Percentiles rank a stretch among this genome's conserved stretches.
phyloP scores from a whole-genome alignment of 2,113 vertebrate species.

The Mesembrinibis cayennensis region DNA sequence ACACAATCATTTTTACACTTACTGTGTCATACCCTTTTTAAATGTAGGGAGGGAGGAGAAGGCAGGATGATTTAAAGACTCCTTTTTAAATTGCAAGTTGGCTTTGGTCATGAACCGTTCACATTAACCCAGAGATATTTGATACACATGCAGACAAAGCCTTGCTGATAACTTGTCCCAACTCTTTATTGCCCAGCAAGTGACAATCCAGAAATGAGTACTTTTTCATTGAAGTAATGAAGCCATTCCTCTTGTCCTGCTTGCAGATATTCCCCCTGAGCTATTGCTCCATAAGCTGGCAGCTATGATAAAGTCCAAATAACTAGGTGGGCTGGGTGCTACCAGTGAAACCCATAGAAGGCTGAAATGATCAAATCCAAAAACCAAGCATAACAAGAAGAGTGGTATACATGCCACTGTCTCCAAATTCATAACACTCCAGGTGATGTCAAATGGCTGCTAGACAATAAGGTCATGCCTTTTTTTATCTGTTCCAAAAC shows the following conservation, averaged over 20 bases:
- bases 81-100: not conserved
- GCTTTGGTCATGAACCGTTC: not conserved
- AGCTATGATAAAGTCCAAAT: not conserved
- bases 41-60: not conserved
- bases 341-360: not conserved
- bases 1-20: accelerated
- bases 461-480: not conserved
- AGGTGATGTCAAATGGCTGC: not conserved
- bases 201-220: not conserved
- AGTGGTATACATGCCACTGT: not conserved
- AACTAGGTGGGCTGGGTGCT: not conserved
- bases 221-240: not conserved
- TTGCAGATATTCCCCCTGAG: not conserved
- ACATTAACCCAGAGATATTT: not conserved
- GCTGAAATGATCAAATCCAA: not conserved
- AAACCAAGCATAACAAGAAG: not conserved
- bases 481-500: not conserved
- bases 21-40: not conserved
- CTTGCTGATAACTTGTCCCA: not conserved
- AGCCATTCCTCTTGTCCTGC: not conserved
- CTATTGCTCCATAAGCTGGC: not conserved
- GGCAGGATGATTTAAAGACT: not conserved
- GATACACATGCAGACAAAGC: not conserved
- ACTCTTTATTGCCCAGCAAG: not conserved
- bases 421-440: not conserved